These are phyloP conservation scores for Cyrtonyx montezumae DNA, from an alignment of 2,113 vertebrate genomes.

Conservation along the genomic window DNA sequence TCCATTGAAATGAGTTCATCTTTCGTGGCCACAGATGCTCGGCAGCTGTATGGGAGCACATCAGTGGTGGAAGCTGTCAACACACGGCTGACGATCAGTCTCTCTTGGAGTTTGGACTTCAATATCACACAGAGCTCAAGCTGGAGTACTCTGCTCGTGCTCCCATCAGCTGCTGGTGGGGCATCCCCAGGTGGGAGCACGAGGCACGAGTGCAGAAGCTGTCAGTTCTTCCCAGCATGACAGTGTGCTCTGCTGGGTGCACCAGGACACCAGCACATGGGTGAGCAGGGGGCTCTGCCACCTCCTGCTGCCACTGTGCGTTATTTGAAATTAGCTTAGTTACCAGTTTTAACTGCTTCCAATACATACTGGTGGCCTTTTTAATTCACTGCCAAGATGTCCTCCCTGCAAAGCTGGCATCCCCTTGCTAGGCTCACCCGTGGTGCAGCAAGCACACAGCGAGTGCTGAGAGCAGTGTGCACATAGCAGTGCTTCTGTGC, in stretches of 20 bases:
- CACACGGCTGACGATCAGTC: conserved; percentile 32
- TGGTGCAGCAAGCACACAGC: accelerated
- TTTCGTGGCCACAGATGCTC: conserved; percentile 29
- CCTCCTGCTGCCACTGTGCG: accelerated
- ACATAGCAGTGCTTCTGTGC: not conserved
- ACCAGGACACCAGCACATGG: too few species aligned
- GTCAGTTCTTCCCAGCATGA: not conserved
- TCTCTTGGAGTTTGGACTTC: not conserved
- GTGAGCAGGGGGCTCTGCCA: not conserved
- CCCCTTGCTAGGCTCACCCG: not conserved
- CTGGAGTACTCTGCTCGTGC: not conserved
- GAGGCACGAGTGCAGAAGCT: not conserved
- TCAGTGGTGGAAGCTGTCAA: conserved; percentile 24
- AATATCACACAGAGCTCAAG: not conserved
- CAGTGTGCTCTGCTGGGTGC: too few species aligned
- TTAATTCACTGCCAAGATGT: not conserved
- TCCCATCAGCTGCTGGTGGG: not conserved
- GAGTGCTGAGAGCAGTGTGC: not conserved
- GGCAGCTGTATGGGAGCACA: conserved; percentile 54
- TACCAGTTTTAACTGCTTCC: not conserved
- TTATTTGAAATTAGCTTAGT: not conserved
- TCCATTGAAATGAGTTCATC: not conserved
- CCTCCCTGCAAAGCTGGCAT: not conserved
- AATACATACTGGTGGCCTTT: not conserved
- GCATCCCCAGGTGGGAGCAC: not conserved